These are phyloP conservation scores for Tryphoninae sp. DNA, from an alignment of 2,888 invertebrate species.

Conservation along the genomic window DNA sequence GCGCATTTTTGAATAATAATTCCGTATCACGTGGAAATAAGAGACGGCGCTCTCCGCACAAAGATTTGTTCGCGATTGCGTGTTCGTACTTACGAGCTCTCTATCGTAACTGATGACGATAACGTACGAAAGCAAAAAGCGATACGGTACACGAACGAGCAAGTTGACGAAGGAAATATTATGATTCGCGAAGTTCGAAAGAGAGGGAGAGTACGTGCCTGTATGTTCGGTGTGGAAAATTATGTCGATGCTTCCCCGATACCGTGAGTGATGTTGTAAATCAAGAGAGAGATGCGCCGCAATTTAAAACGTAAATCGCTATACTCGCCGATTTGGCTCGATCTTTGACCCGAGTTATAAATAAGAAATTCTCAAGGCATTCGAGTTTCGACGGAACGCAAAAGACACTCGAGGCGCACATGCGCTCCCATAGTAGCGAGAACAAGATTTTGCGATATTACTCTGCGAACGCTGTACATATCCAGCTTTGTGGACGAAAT, in stretches of 20 bases:
- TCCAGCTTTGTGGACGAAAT: too few relatives aligned
- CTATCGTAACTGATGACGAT: neutral
- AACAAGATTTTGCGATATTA: too few relatives aligned
- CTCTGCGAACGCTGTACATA: too few relatives aligned
- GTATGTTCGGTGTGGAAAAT: neutral
- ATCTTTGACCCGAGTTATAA: slow-evolving; percentile 37
- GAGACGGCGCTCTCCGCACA: neutral
- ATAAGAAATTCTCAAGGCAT: slow-evolving; percentile 29
- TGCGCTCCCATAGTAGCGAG: too few relatives aligned
- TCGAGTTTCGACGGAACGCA: slow-evolving; percentile 12
- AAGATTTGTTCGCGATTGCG: neutral
- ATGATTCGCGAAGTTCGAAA: neutral
- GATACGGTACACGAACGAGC: neutral
- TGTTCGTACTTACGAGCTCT: neutral
- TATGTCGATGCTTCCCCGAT: neutral
- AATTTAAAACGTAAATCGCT: too few relatives aligned
- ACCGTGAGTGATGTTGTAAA: slow-evolving; percentile 2
- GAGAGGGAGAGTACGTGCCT: neutral
- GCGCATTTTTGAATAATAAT: too few relatives aligned
- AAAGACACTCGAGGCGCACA: neutral
- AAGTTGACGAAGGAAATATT: slow-evolving; percentile 14
- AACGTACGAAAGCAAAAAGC: neutral
- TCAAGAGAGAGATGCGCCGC: neutral
- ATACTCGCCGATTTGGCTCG: slow-evolving; percentile 8
- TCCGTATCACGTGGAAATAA: neutral